A percentile compares a stretch with the other conserved stretches of the same genome.
Conservation (phyloP, 1,140 invertebrate species). For the Drosophila sulfurigaster region DNA sequence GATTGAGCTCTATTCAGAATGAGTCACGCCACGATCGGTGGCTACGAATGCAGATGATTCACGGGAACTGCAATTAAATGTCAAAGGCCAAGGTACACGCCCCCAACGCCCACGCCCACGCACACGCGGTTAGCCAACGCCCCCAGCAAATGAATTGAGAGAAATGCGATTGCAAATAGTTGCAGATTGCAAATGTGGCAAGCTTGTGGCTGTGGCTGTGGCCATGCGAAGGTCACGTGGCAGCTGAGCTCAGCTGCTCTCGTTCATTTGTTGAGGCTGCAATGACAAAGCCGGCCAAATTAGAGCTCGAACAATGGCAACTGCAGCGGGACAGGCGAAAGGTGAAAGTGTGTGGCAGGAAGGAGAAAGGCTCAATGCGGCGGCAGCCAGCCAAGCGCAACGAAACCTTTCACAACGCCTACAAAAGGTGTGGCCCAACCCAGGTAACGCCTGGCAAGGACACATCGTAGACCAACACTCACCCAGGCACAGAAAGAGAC, state of each 20-base stretch:
- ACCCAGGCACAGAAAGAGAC: constrained; percentile 19
- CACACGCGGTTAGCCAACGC: not conserved
- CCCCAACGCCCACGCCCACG: constrained; percentile 12
- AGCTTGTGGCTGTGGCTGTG: constrained; percentile 6
- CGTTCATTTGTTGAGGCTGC: constrained; percentile 40
- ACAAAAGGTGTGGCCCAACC: constrained; percentile 38
- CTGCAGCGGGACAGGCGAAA: constrained; percentile 49
- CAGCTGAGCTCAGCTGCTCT: constrained; percentile 40
- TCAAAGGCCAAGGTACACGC: constrained; percentile 35
- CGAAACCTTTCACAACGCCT: constrained; percentile 62
- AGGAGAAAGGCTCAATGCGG: constrained; percentile 35
- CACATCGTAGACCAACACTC: not conserved
- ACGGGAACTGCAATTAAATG: constrained; percentile 63
- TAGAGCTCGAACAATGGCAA: constrained; percentile 48
- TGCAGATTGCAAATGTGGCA: constrained; percentile 16
- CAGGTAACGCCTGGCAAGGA: constrained; percentile 50
- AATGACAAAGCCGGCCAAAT: constrained; percentile 67
- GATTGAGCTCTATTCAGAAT: constrained; percentile 7
- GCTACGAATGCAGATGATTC: constrained; percentile 23
- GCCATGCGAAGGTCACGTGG: constrained; percentile 69
- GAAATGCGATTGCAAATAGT: constrained; percentile 40
- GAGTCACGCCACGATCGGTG: constrained; percentile 52
- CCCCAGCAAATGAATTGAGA: constrained; percentile 44
- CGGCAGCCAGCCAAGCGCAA: constrained; percentile 48
- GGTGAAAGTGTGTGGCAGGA: constrained; percentile 72